phyloP scores from a whole-genome alignment of 2,113 vertebrate species.

The Python bivittatus region DNA sequence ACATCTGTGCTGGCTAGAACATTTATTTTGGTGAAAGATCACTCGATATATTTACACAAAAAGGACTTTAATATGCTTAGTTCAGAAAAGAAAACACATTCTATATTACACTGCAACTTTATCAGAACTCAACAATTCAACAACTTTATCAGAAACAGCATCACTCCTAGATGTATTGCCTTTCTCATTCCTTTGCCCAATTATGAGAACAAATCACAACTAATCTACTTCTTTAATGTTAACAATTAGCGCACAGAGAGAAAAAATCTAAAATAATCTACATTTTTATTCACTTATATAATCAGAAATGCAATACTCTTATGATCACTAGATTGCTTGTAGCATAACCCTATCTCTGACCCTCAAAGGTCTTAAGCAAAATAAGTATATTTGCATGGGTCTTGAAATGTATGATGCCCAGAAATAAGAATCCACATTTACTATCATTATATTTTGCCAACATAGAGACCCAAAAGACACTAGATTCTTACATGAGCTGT shows the following conservation, averaged over 20 bases:
- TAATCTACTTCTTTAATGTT: conserved; percentile 20
- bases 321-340: conserved; percentile 2
- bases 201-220: conserved; percentile 7
- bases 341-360: not conserved
- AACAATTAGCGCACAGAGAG: not conserved
- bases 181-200: not conserved
- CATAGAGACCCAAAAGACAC: not conserved
- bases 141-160: not conserved
- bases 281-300: conserved; percentile 25
- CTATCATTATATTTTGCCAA: conserved; percentile 31
- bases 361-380: conserved; percentile 24
- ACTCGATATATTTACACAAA: not conserved
- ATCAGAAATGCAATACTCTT: conserved; percentile 13
- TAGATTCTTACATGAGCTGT: conserved; percentile 27
- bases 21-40: not conserved
- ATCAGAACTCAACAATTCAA: not conserved
- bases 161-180: not conserved
- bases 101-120: not conserved
- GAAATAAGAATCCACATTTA: conserved; percentile 33
- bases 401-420: conserved; percentile 16
- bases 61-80: not conserved
- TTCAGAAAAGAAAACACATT: not conserved
- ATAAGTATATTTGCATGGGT: conserved; percentile 18
- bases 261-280: not conserved
- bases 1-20: not conserved